Percentiles rank a stretch among this genome's conserved stretches.
Evolutionary conservation across 1,140 invertebrate genomes (phyloP).

Genomic region (Piezodorus guildinii): DNA sequence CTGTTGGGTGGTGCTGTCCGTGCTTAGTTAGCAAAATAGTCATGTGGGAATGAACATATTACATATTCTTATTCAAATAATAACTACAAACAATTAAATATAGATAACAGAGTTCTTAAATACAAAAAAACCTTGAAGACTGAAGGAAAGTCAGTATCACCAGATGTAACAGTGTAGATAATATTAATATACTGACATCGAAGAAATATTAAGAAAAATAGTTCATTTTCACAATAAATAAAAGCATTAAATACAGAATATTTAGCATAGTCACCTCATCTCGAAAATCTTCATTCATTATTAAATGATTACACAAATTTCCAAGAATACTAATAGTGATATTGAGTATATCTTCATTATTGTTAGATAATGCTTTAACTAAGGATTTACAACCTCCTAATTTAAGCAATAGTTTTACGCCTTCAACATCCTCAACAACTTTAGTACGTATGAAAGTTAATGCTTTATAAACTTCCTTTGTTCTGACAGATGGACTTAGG

Average conservation of each 20-base stretch:
- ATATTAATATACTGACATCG: no score
- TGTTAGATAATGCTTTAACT: constrained; percentile 22
- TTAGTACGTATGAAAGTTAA: constrained; percentile 25
- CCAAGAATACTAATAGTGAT: constrained; percentile 29
- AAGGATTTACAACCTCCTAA: background rate
- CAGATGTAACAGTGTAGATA: no score
- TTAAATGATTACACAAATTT: constrained; percentile 27
- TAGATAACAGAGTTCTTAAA: no score
- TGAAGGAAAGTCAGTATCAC: no score
- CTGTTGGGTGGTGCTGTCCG: no score
- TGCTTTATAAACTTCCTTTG: constrained; percentile 15
- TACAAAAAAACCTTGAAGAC: no score
- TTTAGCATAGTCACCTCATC: constrained; percentile 25
- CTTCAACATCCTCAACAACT: constrained; percentile 24
- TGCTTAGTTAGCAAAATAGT: no score
- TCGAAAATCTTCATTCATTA: constrained; percentile 23
- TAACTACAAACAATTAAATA: no score
- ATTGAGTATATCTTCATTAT: constrained; percentile 28
- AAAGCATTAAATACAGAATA: background rate
- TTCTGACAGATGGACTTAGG: background rate
- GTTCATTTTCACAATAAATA: background rate
- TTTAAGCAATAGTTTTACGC: constrained; percentile 14
- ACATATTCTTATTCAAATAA: no score
- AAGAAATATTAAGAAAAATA: no score
- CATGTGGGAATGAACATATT: no score